Conservation (phyloP, 2,888 invertebrate genomes). For the Drosophila neutralis region DNA sequence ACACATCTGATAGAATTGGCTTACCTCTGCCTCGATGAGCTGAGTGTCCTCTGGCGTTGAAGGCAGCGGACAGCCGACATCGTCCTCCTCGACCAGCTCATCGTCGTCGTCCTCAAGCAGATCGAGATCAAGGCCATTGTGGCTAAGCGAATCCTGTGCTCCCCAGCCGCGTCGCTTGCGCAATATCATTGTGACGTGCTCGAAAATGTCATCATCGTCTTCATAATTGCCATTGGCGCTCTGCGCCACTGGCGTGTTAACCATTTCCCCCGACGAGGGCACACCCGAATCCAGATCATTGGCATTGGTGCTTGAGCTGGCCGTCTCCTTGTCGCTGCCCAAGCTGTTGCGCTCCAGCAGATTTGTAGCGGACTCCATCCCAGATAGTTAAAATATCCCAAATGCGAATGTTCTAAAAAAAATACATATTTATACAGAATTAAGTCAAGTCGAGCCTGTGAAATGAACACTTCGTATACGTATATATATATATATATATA, state of each 20-base stretch:
- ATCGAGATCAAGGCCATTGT: slow-evolving; percentile 79
- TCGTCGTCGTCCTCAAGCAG: slow-evolving; percentile 83
- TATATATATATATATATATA: not conserved
- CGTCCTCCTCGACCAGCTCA: slow-evolving; percentile 88
- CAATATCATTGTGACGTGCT: slow-evolving; percentile 83
- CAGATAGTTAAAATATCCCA: slow-evolving; percentile 21
- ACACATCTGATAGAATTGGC: slow-evolving; percentile 36
- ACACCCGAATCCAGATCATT: slow-evolving; percentile 44
- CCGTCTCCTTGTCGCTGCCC: slow-evolving; percentile 26
- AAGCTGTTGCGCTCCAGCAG: slow-evolving; percentile 34
- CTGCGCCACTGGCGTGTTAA: slow-evolving; percentile 26
- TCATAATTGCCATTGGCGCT: slow-evolving; percentile 55
- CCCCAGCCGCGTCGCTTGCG: slow-evolving; percentile 84
- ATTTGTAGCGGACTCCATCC: slow-evolving; percentile 37
- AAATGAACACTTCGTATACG: slow-evolving; percentile 5
- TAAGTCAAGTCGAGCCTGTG: not conserved
- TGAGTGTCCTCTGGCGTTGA: slow-evolving; percentile 95
- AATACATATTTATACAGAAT: not conserved
- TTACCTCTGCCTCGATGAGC: slow-evolving; percentile 91
- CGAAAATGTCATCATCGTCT: slow-evolving; percentile 82
- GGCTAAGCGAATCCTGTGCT: slow-evolving; percentile 81
- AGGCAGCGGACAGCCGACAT: slow-evolving; percentile 92
- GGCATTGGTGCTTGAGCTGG: not conserved
- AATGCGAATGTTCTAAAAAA: slow-evolving; percentile 23
- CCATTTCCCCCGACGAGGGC: slow-evolving; percentile 38